A percentile compares a stretch with the other conserved stretches of the same genome.
These are phyloP conservation scores for Sarotherodon lohbergeri DNA, from an alignment of 2,113 vertebrate species.

Conservation along the genomic window DNA sequence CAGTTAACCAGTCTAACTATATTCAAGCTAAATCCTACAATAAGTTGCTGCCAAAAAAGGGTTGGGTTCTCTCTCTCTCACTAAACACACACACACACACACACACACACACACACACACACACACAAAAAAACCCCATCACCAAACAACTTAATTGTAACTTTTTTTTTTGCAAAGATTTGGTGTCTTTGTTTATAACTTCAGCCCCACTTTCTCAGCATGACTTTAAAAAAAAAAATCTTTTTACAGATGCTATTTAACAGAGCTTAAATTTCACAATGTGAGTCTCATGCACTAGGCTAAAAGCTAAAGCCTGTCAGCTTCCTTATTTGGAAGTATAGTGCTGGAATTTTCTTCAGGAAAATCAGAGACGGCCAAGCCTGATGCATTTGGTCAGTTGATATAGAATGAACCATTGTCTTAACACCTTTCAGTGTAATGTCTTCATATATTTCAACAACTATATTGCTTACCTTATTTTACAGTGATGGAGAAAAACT, in stretches of 20 bases:
- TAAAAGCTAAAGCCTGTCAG: neutral
- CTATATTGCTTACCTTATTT: neutral
- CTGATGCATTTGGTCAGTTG: neutral
- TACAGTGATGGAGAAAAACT: neutral
- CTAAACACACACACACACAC: no score
- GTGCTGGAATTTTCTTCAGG: neutral
- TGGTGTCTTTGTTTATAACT: neutral
- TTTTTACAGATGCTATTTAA: neutral
- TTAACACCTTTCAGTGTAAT: neutral
- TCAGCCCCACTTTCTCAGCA: neutral
- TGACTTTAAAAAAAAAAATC: rapidly evolving
- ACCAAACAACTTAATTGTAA: no score
- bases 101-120: no score
- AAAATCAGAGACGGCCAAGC: neutral
- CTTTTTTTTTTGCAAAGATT: neutral
- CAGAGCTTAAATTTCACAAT: neutral
- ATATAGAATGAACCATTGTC: neutral
- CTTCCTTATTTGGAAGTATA: neutral
- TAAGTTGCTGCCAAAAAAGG: no score
- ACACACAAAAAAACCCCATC: no score
- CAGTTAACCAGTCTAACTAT: no score
- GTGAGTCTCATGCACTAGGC: neutral
- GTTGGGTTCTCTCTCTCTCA: no score
- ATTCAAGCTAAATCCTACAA: no score
- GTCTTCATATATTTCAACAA: neutral